Evolutionary conservation across 2,888 invertebrate genomes (phyloP).

Genomic region (Lordiphosa andalusiaca): DNA sequence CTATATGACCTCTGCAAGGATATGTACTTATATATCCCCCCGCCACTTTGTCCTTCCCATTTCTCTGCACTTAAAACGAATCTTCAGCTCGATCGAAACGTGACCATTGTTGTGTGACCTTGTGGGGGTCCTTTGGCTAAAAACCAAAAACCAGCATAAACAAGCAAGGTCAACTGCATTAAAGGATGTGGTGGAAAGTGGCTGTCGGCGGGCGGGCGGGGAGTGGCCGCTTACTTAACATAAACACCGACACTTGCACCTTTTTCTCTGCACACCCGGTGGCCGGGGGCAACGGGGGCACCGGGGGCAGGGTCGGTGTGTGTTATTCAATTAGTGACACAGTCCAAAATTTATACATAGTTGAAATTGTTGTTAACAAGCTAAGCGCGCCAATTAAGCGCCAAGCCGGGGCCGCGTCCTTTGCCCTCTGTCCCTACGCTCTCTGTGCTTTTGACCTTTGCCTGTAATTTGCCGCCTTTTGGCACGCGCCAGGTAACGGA

Average conservation of each 20-base stretch:
- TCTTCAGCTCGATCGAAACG: too few species aligned
- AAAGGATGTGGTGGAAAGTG: neutral
- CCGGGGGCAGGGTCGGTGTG: too few species aligned
- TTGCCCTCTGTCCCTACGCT: slow-evolving; percentile 51
- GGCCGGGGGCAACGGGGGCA: too few species aligned
- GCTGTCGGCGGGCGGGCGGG: slow-evolving; percentile 14
- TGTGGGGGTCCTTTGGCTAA: too few species aligned
- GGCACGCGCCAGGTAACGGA: slow-evolving; percentile 34
- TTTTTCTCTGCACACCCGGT: slow-evolving; percentile 7
- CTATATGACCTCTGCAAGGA: too few species aligned
- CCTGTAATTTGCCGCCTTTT: slow-evolving; percentile 57
- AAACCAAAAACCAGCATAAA: neutral
- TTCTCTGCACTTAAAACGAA: too few species aligned
- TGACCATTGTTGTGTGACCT: too few species aligned
- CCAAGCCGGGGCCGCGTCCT: slow-evolving; percentile 23
- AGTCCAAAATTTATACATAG: slow-evolving; percentile 56
- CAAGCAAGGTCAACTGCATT: slow-evolving; percentile 36
- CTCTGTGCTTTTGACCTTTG: slow-evolving; percentile 56
- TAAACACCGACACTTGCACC: slow-evolving; percentile 43
- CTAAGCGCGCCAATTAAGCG: slow-evolving; percentile 73
- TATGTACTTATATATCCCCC: too few species aligned
- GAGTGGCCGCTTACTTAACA: slow-evolving; percentile 42
- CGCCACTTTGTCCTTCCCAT: too few species aligned
- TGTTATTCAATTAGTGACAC: slow-evolving; percentile 64
- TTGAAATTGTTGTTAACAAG: slow-evolving; percentile 69